Percentiles rank a stretch among this genome's conserved stretches.
Conservation (phyloP, 1,140 invertebrate genomes). For the Eulimnadia texana region DNA sequence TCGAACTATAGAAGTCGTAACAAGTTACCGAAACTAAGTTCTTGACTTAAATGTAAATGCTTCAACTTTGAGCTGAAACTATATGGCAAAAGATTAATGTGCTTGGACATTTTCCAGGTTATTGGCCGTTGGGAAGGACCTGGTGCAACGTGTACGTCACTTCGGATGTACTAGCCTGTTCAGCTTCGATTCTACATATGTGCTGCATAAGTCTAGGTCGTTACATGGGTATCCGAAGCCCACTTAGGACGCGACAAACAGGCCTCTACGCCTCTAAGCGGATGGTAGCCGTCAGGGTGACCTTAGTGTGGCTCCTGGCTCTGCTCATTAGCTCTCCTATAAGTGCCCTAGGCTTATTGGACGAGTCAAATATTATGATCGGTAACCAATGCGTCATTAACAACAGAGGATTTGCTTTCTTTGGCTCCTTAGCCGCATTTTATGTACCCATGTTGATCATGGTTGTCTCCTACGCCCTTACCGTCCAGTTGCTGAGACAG, state of each 20-base stretch:
- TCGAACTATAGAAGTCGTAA: too few species aligned
- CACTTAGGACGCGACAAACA: constrained; percentile 53
- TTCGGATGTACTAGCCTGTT: constrained; percentile 86
- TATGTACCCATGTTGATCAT: constrained; percentile 90
- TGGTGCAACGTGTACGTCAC: constrained; percentile 90
- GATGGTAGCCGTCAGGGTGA: constrained; percentile 64
- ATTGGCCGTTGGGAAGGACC: constrained; percentile 72
- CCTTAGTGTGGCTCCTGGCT: constrained; percentile 67
- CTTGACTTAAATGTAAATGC: too few species aligned
- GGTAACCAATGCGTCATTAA: constrained; percentile 59
- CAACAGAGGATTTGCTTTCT: constrained; percentile 70
- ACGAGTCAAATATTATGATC: constrained; percentile 30
- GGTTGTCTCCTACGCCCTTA: constrained; percentile 82
- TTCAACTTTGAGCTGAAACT: too few species aligned
- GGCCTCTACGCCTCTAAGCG: constrained; percentile 49
- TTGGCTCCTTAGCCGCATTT: constrained; percentile 78
- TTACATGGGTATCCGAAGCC: constrained; percentile 80
- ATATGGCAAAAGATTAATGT: too few species aligned
- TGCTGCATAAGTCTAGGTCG: constrained; percentile 87
- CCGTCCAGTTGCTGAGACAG: constrained; percentile 59
- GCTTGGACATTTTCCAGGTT: constrained; percentile 45
- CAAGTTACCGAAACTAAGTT: too few species aligned
- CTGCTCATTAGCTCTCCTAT: constrained; percentile 76
- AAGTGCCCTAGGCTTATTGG: constrained; percentile 60
- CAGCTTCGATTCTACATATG: constrained; percentile 92